These are phyloP conservation scores for Syngnathus rostellatus DNA, from an alignment of 2,797 vertebrate species.

Conservation along the genomic window DNA sequence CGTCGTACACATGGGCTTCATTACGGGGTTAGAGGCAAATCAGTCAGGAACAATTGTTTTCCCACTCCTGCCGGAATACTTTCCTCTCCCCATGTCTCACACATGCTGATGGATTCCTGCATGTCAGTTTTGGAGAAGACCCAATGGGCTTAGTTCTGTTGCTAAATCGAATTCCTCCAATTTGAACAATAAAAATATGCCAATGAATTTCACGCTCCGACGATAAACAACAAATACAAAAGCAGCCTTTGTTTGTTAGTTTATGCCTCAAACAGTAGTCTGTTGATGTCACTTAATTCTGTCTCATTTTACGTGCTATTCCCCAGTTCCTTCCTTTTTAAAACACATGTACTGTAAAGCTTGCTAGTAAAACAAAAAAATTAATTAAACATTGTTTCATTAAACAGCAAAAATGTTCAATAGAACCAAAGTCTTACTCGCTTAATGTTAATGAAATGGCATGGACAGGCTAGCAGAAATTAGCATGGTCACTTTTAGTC, in stretches of 20 bases:
- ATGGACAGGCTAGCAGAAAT: neutral
- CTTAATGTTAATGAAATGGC: neutral
- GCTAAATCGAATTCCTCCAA: neutral
- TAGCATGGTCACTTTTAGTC: neutral
- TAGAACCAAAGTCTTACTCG: neutral
- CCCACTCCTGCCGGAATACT: conserved; percentile 67
- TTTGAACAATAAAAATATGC: neutral
- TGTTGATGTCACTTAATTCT: too few species aligned
- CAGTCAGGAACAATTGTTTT: conserved; percentile 79
- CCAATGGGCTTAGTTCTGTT: neutral
- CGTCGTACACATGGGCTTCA: conserved; percentile 73
- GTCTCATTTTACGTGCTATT: too few species aligned
- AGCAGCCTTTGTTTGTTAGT: too few species aligned
- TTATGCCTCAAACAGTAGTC: too few species aligned
- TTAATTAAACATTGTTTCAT: neutral
- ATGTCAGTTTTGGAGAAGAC: conserved; percentile 7
- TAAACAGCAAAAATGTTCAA: neutral
- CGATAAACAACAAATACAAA: too few species aligned
- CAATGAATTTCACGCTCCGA: too few species aligned
- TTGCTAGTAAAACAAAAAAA: too few species aligned
- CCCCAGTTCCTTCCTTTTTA: too few species aligned
- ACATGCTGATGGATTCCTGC: conserved; percentile 34
- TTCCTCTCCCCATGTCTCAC: conserved; percentile 36
- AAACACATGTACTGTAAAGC: too few species aligned
- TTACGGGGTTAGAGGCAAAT: conserved; percentile 73